phyloP scores from a whole-genome alignment of 2,888 invertebrate genomes.

The Protodeltote pygarga region DNA sequence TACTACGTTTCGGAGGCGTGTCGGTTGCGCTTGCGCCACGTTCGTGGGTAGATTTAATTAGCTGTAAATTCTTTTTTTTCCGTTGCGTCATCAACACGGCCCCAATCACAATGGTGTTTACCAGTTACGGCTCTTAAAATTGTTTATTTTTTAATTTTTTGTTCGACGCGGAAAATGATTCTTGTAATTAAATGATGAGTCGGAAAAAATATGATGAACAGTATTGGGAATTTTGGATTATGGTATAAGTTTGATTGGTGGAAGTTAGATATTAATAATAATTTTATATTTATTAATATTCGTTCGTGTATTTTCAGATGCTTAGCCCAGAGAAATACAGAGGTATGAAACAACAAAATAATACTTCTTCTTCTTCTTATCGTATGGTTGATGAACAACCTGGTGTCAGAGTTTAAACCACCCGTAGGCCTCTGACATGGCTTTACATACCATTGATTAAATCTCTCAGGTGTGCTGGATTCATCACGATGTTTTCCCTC shows the following conservation, averaged over 20 bases:
- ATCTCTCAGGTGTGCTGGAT: too few relatives aligned
- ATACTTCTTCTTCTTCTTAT: too few relatives aligned
- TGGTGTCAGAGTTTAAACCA: too few relatives aligned
- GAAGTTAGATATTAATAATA: too few relatives aligned
- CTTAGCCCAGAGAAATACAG: too few relatives aligned
- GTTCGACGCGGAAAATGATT: constrained; percentile 37
- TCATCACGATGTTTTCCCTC: too few relatives aligned
- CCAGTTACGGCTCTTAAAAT: constrained; percentile 43
- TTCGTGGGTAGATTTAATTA: constrained; percentile 85
- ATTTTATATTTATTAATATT: too few relatives aligned
- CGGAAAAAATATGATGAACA: constrained; percentile 10
- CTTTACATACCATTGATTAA: too few relatives aligned
- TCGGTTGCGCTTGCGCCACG: constrained; percentile 79
- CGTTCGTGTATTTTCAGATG: too few relatives aligned
- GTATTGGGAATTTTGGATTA: constrained; percentile 3
- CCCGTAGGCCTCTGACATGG: too few relatives aligned
- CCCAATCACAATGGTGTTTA: constrained; percentile 48
- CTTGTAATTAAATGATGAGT: constrained; percentile 33
- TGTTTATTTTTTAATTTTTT: constrained; percentile 46
- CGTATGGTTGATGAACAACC: too few relatives aligned
- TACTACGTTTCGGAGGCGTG: constrained; percentile 76
- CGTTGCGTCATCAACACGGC: constrained; percentile 70
- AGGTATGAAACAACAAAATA: too few relatives aligned
- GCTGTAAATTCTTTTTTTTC: constrained; percentile 78
- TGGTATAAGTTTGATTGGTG: neutral